Evolutionary conservation across 2,888 invertebrate genomes (phyloP).

Genomic region (Glomeris marginata): DNA sequence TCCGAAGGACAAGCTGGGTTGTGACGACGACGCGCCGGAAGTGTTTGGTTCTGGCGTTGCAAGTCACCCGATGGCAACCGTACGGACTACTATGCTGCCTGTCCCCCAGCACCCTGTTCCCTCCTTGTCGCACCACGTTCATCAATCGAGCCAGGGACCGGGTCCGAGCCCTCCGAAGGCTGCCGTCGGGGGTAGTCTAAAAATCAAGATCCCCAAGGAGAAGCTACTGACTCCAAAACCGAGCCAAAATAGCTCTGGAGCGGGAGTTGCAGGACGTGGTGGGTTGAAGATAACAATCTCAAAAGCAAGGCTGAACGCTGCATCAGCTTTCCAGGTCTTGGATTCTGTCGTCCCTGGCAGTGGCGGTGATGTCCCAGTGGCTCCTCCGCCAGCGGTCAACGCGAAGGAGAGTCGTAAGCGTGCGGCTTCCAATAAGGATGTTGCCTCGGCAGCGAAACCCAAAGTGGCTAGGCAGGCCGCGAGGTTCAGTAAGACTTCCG

Average conservation of each 20-base stretch:
- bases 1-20: conserved; percentile 48
- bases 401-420: too few species aligned
- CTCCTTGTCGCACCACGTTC: neutral
- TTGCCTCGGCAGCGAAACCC: too few species aligned
- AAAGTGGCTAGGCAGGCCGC: too few species aligned
- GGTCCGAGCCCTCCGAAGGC: neutral
- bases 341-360: too few species aligned
- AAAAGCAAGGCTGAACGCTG: neutral
- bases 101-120: neutral
- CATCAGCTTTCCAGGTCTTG: too few species aligned
- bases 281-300: neutral
- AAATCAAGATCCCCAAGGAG: conserved; percentile 63
- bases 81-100: neutral
- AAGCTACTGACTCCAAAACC: neutral
- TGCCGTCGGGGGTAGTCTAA: conserved; percentile 18
- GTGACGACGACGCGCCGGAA: neutral
- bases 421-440: too few species aligned
- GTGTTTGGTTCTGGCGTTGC: neutral
- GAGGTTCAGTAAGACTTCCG: too few species aligned
- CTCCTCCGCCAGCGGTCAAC: too few species aligned
- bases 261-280: neutral
- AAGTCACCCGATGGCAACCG: neutral
- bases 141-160: neutral
- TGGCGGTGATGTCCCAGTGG: too few species aligned
- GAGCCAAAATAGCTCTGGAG: neutral